Conservation (phyloP, 2,888 invertebrate genomes). For the Drosophila paranaensis region DNA sequence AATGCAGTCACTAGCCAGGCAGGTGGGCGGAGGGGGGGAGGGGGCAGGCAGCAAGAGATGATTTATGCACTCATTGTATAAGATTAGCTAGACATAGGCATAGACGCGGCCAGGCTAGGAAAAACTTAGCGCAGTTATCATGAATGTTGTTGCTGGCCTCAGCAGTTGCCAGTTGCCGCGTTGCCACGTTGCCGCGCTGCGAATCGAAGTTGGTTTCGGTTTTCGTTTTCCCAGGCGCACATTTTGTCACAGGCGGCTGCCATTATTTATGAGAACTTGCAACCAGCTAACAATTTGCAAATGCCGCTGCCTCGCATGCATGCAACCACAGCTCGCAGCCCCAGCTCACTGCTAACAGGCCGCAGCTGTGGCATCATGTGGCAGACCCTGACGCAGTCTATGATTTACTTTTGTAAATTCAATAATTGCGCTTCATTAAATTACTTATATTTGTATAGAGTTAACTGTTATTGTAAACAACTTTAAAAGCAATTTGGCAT, state of each 20-base stretch:
- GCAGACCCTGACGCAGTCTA: conserved; percentile 70
- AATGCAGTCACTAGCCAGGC: conserved; percentile 31
- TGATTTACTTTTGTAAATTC: conserved; percentile 62
- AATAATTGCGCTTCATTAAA: conserved; percentile 79
- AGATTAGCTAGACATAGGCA: conserved; percentile 29
- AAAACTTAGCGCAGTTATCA: conserved; percentile 75
- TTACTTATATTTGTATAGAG: conserved; percentile 55
- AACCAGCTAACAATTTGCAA: conserved; percentile 51
- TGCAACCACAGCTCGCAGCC: conserved; percentile 3
- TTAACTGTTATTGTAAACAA: conserved; percentile 40
- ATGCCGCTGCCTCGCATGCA: conserved; percentile 42
- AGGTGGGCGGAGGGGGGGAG: background rate
- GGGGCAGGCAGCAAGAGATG: conserved; percentile 48
- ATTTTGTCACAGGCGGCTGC: conserved; percentile 75
- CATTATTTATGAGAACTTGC: conserved; percentile 69
- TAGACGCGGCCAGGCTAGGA: conserved; percentile 42
- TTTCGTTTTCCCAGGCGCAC: conserved; percentile 71
- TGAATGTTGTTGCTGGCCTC: conserved; percentile 53
- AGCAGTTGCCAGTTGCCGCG: conserved; percentile 20
- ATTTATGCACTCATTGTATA: conserved; percentile 44
- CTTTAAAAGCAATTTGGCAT: conserved; percentile 70
- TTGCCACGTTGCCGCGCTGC: conserved; percentile 23
- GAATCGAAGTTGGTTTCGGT: conserved; percentile 31
- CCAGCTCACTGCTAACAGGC: background rate
- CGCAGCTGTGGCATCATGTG: conserved; percentile 55